Evolutionary conservation across 2,888 invertebrate genomes (phyloP).

Genomic region (Drosophila nigricruria): DNA sequence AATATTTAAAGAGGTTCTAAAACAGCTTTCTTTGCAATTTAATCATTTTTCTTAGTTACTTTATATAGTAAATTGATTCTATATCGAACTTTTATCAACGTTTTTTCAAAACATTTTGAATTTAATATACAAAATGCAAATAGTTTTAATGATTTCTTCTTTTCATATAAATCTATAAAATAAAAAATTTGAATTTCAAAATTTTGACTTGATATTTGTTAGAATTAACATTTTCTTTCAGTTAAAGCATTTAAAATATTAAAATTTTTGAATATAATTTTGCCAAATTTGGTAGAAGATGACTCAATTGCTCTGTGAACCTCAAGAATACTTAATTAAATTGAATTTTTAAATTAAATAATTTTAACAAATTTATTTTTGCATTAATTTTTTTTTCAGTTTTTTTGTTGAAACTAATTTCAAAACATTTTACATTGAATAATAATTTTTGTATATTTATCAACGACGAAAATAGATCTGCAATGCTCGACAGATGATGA

Average conservation of each 20-base stretch:
- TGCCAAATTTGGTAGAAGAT: neutral
- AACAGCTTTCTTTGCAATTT: neutral
- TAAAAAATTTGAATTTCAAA: neutral
- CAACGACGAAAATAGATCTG: constrained; percentile 86
- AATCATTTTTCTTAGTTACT: neutral
- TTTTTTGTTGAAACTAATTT: neutral
- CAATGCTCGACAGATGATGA: constrained; percentile 91
- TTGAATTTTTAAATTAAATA: neutral
- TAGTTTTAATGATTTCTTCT: neutral
- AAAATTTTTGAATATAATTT: neutral
- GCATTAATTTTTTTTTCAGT: constrained; percentile 38
- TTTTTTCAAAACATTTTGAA: neutral
- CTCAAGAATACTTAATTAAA: neutral
- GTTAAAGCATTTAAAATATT: neutral
- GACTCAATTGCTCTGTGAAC: neutral
- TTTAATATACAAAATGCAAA: neutral
- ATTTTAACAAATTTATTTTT: neutral
- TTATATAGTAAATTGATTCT: too few relatives aligned
- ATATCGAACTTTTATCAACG: too few relatives aligned
- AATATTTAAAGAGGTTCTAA: neutral
- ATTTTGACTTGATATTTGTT: neutral
- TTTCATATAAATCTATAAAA: too few relatives aligned
- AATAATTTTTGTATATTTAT: neutral
- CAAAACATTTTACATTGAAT: constrained; percentile 7
- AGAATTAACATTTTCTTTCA: too few relatives aligned